Evolutionary conservation across 2,888 invertebrate genomes (phyloP), one percentile per base, ranked within the genome.

Genomic region (Ormia ochracea): DNA sequence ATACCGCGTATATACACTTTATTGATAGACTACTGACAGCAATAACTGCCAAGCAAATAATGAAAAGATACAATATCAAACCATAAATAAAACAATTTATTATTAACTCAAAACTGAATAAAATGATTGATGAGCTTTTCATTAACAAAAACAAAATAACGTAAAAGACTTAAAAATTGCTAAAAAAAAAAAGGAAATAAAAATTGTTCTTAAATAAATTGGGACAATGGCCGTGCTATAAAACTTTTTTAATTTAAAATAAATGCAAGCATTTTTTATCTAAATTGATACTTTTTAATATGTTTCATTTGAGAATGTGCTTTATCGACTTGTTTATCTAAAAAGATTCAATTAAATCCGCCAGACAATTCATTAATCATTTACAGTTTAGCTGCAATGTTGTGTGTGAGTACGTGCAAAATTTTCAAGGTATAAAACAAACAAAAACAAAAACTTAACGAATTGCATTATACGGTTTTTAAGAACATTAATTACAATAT

Each of bases 111-210:
- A 66, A 74, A 66, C 14, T 14, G 17, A 50, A 59, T 38, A 68
- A 68, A 68, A 76, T 80, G 80, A 80, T 80, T 80, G 76, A 80
- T 76, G 63, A 70, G 48, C 56, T 63, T 56, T 69, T 48, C 56
- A 50, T 43, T 41, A 17, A 48, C 23, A 38, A 23, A 36, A 41
- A 41, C 28, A n/a, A 33, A 41, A 65, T 45, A 38, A 33, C 66
- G 43, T 31, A n/a, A 31, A 63, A 36, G 33, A 19, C 38, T 59
- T 6, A 9, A 48, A 17, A 69, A 36, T 0, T 38, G 28, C 6
- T 10, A 68, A 68, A 48, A 58, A 28, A 65, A 45, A 43, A 23
- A 12, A n/a, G n/a, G n/a, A n/a, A n/a, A n/a, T n/a, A n/a, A n/a
- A n/a, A n/a, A n/a, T n/a, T n/a, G n/a, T n/a, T 33, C 41, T 48